phyloP scores from a whole-genome alignment of 1,140 invertebrate species.

The Schlechtendalia chinensis region DNA sequence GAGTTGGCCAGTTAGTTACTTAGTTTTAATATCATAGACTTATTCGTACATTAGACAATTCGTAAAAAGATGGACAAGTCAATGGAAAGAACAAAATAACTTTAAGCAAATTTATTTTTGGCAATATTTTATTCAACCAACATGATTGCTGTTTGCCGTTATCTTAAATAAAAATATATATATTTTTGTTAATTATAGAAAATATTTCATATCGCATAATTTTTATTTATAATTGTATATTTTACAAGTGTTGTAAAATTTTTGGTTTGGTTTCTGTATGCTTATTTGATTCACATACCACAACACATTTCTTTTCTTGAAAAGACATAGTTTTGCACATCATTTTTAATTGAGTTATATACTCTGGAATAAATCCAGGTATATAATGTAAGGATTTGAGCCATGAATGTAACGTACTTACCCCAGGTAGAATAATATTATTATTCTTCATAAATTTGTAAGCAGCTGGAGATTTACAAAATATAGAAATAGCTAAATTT shows the following conservation, averaged over 20 bases:
- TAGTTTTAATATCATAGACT: too few relatives aligned
- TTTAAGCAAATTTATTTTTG: too few relatives aligned
- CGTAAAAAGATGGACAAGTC: too few relatives aligned
- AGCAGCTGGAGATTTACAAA: constrained; percentile 51
- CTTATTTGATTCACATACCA: constrained; percentile 56
- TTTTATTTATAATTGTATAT: too few relatives aligned
- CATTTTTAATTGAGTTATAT: constrained; percentile 53
- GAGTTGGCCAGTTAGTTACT: too few relatives aligned
- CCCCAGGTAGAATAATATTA: constrained; percentile 36
- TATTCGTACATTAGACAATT: too few relatives aligned
- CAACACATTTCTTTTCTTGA: constrained; percentile 53
- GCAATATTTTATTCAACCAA: too few relatives aligned
- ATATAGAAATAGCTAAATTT: constrained; percentile 51
- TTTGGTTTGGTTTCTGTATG: background rate
- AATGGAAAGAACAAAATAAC: too few relatives aligned
- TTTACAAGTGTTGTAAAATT: background rate
- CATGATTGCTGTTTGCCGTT: too few relatives aligned
- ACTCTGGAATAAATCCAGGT: constrained; percentile 53
- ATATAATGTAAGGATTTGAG: constrained; percentile 36
- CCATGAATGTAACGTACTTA: constrained; percentile 27
- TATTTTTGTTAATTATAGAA: too few relatives aligned
- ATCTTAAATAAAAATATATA: too few relatives aligned
- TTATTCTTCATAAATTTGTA: constrained; percentile 51
- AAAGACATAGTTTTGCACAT: constrained; percentile 51
- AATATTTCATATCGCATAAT: too few relatives aligned